Base-by-base conservation (phyloP, 2,113 vertebrate genomes). In the Gorilla gorilla region DNA sequence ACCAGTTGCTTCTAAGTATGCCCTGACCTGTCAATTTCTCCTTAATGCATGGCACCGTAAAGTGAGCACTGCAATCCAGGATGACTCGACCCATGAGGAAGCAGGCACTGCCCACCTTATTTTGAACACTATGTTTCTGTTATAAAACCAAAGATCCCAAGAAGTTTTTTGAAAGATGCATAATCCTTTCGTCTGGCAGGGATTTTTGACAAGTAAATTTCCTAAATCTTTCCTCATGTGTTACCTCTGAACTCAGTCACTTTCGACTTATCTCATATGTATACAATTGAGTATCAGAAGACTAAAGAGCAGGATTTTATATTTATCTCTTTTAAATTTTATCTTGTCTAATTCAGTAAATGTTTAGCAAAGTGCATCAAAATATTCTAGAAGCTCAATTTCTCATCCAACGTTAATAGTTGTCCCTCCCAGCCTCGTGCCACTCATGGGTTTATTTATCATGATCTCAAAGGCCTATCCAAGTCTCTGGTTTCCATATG, bases 21-120 rank as follows among this genome's bases (percentile, higher is more conserved):
- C n/a, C 2, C 52, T n/a, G 12, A 30, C 6, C n/a, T 45, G 6
- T 78, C 80, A 0, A 0, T 40, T 35, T 89, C 45, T 52, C 50
- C 57, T 13, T 12, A 16, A 30, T 52, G 1, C 0, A 3, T 0
- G 12, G 18, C 18, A 4, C 18, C 35, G 4, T 30, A 25, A 30
- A 55, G 59, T 8, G 25, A 88, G 18, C 78, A 2, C 1, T 35
- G 17, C 10, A 1, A 17, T 52, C 70, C 7, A 10, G 38, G 14
- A 2, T 7, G 30, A 88, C 20, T 2, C 9, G 30, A 68, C 32
- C 66, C 66, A 9, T 0, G 52, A 61, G 32, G 12, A 55, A 38
- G 52, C 27, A 80, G n/a, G 11, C 14, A 13, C 23, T 0, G 8
- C 9, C 30, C n/a, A 38, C 22, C 14, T 6, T 3, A 3, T 30